These are phyloP conservation scores for Pterostichus madidus DNA, from an alignment of 2,888 invertebrate genomes.

Conservation along the genomic window DNA sequence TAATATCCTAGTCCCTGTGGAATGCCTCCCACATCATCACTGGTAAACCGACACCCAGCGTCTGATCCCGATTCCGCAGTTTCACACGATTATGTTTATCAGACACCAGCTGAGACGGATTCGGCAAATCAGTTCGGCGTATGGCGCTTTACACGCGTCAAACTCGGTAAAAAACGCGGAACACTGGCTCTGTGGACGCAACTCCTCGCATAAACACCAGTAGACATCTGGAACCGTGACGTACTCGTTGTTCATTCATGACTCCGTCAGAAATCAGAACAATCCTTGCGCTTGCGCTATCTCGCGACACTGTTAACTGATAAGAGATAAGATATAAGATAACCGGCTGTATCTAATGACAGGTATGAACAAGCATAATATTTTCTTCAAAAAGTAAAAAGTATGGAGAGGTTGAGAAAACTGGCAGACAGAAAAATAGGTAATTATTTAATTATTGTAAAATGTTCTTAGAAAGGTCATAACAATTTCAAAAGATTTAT, in stretches of 20 bases:
- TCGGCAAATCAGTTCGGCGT: conserved; percentile 38
- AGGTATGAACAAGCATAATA: conserved; percentile 9
- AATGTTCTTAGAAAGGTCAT: too few relatives aligned
- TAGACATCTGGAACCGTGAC: conserved; percentile 18
- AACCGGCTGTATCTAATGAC: not conserved
- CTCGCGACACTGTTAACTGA: not conserved
- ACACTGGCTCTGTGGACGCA: conserved; percentile 29
- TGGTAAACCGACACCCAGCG: not conserved
- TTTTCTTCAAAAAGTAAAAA: not conserved
- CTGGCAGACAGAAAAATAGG: not conserved
- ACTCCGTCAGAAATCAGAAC: not conserved
- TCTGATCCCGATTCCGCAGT: not conserved
- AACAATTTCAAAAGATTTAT: too few relatives aligned
- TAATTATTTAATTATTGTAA: not conserved
- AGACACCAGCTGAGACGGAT: conserved; percentile 10
- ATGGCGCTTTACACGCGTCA: conserved; percentile 51
- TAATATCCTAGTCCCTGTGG: not conserved
- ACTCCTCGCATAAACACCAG: conserved; percentile 26
- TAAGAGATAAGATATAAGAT: conserved; percentile 26
- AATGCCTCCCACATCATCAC: too few relatives aligned
- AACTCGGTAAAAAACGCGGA: conserved; percentile 34
- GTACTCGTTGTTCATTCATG: conserved; percentile 19
- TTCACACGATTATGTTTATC: conserved; percentile 23
- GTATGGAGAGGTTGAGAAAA: not conserved
- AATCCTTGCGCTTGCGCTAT: conserved; percentile 2